Evolutionary conservation across 2,888 invertebrate genomes (phyloP).

Genomic region (Abrostola tripartita): DNA sequence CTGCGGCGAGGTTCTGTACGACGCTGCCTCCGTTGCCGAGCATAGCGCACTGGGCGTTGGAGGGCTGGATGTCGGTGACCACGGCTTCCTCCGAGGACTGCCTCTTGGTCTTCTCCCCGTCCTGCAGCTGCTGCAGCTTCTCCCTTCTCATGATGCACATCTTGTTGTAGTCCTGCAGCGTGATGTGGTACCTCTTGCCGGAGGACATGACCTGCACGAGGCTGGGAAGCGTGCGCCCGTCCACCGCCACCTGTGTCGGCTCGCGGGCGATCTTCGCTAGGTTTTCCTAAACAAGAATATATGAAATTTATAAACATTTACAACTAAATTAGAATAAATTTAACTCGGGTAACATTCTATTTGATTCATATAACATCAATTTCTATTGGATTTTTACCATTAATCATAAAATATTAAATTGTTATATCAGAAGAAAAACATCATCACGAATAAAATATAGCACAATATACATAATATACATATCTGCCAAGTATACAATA

Average conservation of each 20-base stretch:
- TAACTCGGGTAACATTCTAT: too few species aligned
- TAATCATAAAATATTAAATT: too few species aligned
- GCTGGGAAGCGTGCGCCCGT: constrained; percentile 89
- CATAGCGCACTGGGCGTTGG: constrained; percentile 61
- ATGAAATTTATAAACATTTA: neutral
- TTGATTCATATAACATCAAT: too few species aligned
- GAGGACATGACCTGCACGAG: constrained; percentile 93
- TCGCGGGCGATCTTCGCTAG: constrained; percentile 78
- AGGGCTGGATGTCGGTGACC: constrained; percentile 79
- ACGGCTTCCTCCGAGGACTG: constrained; percentile 66
- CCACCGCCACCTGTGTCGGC: constrained; percentile 88
- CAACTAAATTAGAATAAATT: too few species aligned
- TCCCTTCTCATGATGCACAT: constrained; percentile 92
- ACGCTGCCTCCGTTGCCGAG: constrained; percentile 81
- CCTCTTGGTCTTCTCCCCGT: constrained; percentile 71
- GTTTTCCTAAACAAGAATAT: constrained; percentile 73
- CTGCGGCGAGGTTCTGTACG: constrained; percentile 67
- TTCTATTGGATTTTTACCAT: too few species aligned
- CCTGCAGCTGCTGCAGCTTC: constrained; percentile 89
- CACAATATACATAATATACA: too few species aligned
- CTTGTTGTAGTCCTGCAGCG: constrained; percentile 93
- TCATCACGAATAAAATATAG: too few species aligned
- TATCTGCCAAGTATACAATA: constrained; percentile 10
- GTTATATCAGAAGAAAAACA: too few species aligned
- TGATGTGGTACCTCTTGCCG: constrained; percentile 94